Base-by-base conservation (phyloP, 2,888 invertebrate species). In the Tenthredo livida region DNA sequence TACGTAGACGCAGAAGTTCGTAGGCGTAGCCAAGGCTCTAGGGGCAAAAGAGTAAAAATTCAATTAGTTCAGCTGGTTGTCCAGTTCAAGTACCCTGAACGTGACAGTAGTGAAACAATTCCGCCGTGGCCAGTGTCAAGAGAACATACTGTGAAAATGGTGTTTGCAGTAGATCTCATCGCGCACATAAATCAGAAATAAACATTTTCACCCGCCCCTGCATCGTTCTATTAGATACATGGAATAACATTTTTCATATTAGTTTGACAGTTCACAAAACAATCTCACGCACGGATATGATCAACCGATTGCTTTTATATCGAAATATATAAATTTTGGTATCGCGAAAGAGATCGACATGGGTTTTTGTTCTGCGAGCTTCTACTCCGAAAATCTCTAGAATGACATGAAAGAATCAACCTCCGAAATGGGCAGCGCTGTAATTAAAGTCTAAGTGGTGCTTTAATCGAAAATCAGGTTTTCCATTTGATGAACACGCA, bases 51-150 rank as follows among this genome's bases (percentile, higher is more conserved):
- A 47, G 61, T 58, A 7, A 21, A 61, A 25, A 61, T 25, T 25
- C 25, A 61, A 61, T 61, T 61, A 61, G 61, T 61, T 61, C 21
- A 61, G 61, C 61, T 25, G 9, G 61, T 61, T 61, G 61, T 61
- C 61, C 61, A 61, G 61, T 61, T 61, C 61, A 61, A 61, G 61
- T 61, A 25, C 61, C 61, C 61, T 17, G 61, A 61, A 25, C 21
- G 61, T 25, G 61, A 61, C 21, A 61, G 61, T 12, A 61, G 54
- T 54, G 54, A 54, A n/a, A 54, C 54, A 54, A 54, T 54, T 6
- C n/a, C n/a, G 54, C n/a, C n/a, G 54, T n/a, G n/a, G n/a, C 54
- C 17, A 54, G 54, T 54, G 17, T 54, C 54, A 54, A 54, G n/a
- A 54, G 54, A 54, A 54, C 54, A 54, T 54, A 54, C n/a, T 7